A percentile compares a stretch with the other conserved stretches of the same genome.
These are phyloP conservation scores for Melanostoma mellinum DNA, from an alignment of 2,888 invertebrate species.

Conservation along the genomic window DNA sequence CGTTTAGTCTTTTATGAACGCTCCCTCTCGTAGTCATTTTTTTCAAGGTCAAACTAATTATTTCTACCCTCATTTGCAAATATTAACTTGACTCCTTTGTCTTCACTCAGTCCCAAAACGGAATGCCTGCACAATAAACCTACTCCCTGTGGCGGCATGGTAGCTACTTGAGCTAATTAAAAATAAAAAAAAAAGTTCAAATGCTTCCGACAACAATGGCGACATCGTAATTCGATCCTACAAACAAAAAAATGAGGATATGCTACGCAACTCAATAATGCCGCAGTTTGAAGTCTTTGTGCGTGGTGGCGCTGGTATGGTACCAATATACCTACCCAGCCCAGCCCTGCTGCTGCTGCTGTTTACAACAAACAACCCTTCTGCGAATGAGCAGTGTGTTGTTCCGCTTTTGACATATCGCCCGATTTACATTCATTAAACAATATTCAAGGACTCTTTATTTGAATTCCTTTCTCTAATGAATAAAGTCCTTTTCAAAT, in stretches of 20 bases:
- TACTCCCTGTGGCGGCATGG: constrained; percentile 18
- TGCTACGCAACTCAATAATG: constrained; percentile 58
- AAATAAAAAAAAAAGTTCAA: constrained; percentile 41
- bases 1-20: constrained; percentile 42
- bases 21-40: constrained; percentile 16
- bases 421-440: constrained; percentile 50
- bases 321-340: background rate
- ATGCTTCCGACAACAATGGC: constrained; percentile 59
- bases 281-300: constrained; percentile 37
- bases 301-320: constrained; percentile 54
- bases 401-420: constrained; percentile 63
- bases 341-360: background rate
- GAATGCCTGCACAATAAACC: constrained; percentile 27
- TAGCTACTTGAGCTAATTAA: constrained; percentile 70
- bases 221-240: constrained; percentile 64
- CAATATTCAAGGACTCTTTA: constrained; percentile 59
- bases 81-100: constrained; percentile 68
- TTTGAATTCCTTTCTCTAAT: constrained; percentile 42
- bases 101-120: constrained; percentile 48
- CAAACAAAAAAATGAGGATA: constrained; percentile 13
- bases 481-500: constrained; percentile 36
- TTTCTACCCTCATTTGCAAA: constrained; percentile 68
- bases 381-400: constrained; percentile 44
- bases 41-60: constrained; percentile 70
- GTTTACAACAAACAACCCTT: constrained; percentile 30